Conservation (phyloP, 2,888 invertebrate genomes). For the Drosophila algonquin region DNA sequence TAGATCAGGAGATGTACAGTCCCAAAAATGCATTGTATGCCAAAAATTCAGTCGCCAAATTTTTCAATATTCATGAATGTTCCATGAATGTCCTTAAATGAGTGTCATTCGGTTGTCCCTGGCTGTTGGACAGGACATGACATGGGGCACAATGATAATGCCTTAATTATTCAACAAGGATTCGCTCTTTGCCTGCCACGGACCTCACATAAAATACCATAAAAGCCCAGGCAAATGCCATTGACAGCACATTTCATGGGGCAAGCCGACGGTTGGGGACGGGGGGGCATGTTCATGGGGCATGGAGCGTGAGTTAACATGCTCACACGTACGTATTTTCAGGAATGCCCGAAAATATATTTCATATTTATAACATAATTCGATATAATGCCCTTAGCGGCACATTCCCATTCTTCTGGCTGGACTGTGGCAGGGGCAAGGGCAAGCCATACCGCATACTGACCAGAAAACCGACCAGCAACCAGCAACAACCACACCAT, state of each 20-base stretch:
- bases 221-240: constrained; percentile 56
- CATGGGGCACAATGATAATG: constrained; percentile 37
- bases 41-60: background rate
- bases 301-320: constrained; percentile 20
- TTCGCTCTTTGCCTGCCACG: constrained; percentile 47
- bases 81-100: constrained; percentile 16
- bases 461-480: constrained; percentile 43
- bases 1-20: background rate
- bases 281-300: background rate
- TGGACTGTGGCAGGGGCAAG: constrained; percentile 55
- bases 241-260: constrained; percentile 46
- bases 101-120: constrained; percentile 4
- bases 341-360: constrained; percentile 55
- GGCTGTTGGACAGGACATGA: constrained; percentile 4
- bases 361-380: constrained; percentile 78
- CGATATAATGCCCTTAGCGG: constrained; percentile 69
- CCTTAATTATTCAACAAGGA: constrained; percentile 52
- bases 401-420: constrained; percentile 22
- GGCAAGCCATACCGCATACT: constrained; percentile 53
- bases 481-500: constrained; percentile 30
- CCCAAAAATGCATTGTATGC: background rate
- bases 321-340: constrained; percentile 57
- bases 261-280: background rate
- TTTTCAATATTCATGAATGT: constrained; percentile 36
- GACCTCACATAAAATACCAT: constrained; percentile 51